Percentiles rank a stretch among this genome's conserved stretches.
These are phyloP conservation scores for Lasiommata megera DNA, from an alignment of 2,888 invertebrate species.

Conservation along the genomic window DNA sequence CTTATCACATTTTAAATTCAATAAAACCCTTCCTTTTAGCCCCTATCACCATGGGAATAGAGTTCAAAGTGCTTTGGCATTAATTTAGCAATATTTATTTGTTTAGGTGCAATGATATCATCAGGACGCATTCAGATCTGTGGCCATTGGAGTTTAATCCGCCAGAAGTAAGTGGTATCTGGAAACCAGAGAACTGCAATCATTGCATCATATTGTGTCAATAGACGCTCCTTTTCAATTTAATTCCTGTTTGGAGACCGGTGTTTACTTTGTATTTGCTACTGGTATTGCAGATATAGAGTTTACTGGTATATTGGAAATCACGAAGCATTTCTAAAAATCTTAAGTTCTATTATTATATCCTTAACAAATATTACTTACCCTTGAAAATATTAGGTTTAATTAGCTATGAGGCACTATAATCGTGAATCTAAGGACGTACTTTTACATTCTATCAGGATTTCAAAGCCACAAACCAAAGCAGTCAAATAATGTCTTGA, in stretches of 20 bases:
- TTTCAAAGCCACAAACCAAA: too few relatives aligned
- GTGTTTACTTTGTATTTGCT: slow-evolving; percentile 15
- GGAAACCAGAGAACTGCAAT: slow-evolving; percentile 47
- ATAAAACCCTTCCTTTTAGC: slow-evolving; percentile 14
- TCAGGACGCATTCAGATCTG: slow-evolving; percentile 40
- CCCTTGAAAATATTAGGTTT: too few relatives aligned
- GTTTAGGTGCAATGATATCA: slow-evolving; percentile 65
- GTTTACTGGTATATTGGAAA: neutral
- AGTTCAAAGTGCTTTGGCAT: slow-evolving; percentile 19
- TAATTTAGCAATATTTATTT: slow-evolving; percentile 42
- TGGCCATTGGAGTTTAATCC: slow-evolving; percentile 48
- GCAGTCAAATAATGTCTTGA: too few relatives aligned
- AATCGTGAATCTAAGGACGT: too few relatives aligned
- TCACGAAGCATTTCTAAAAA: neutral
- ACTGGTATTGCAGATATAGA: slow-evolving; percentile 12
- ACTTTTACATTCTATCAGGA: too few relatives aligned
- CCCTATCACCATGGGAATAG: slow-evolving; percentile 17
- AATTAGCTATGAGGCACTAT: too few relatives aligned
- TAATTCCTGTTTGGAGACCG: slow-evolving; percentile 15
- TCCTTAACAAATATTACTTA: too few relatives aligned
- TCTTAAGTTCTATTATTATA: too few relatives aligned
- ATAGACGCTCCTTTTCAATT: slow-evolving; percentile 22
- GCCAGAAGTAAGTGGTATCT: slow-evolving; percentile 42
- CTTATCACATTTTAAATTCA: slow-evolving; percentile 33
- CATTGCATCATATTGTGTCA: slow-evolving; percentile 22